Evolutionary conservation across 2,888 invertebrate genomes (phyloP).

Genomic region (Drosophila trichaetosa): DNA sequence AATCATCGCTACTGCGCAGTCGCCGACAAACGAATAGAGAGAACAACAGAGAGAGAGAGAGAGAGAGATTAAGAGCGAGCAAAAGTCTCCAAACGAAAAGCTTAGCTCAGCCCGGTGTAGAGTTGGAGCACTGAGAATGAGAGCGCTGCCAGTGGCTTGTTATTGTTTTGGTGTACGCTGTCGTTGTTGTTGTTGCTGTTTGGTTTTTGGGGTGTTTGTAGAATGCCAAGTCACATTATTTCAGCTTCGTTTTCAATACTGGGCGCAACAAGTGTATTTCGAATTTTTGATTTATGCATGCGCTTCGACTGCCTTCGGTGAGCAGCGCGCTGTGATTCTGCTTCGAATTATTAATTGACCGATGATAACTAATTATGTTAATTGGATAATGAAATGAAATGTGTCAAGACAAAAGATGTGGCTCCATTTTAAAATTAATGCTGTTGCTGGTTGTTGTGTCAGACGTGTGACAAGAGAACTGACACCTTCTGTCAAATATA

Average conservation of each 20-base stretch:
- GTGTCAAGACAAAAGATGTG: slow-evolving; percentile 60
- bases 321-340: slow-evolving; percentile 38
- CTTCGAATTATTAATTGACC: slow-evolving; percentile 75
- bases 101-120: slow-evolving; percentile 68
- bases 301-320: slow-evolving; percentile 41
- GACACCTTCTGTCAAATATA: slow-evolving; percentile 32
- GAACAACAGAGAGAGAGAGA: slow-evolving; percentile 12
- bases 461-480: slow-evolving; percentile 32
- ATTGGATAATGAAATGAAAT: slow-evolving; percentile 77
- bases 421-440: slow-evolving; percentile 43
- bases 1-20: slow-evolving; percentile 47
- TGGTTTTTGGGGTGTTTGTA: slow-evolving; percentile 57
- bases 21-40: slow-evolving; percentile 31
- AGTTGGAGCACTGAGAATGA: slow-evolving; percentile 47
- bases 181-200: slow-evolving; percentile 13
- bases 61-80: slow-evolving; percentile 15
- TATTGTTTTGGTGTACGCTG: slow-evolving; percentile 56
- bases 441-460: slow-evolving; percentile 28
- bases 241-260: slow-evolving; percentile 71
- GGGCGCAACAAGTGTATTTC: slow-evolving; percentile 78
- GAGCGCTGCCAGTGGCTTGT: slow-evolving; percentile 48
- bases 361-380: slow-evolving; percentile 80
- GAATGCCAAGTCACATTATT: slow-evolving; percentile 70
- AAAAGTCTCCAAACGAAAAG: slow-evolving; percentile 70
- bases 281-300: slow-evolving; percentile 75